These are phyloP conservation scores for Nomada ferruginata DNA, from an alignment of 2,888 invertebrate genomes.

Conservation along the genomic window DNA sequence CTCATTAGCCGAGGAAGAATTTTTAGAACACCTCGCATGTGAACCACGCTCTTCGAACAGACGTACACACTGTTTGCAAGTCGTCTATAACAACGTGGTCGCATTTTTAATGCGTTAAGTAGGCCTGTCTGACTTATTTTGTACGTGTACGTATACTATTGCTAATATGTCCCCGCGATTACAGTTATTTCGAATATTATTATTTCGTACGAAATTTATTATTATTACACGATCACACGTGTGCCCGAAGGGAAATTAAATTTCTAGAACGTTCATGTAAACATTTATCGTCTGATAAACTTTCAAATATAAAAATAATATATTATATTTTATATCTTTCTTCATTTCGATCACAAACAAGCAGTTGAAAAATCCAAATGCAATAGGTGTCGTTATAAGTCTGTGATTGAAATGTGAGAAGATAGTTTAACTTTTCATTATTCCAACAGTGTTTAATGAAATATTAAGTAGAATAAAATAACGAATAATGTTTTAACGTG, in stretches of 20 bases:
- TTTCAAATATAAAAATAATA: too few species aligned
- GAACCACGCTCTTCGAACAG: background rate
- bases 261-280: too few species aligned
- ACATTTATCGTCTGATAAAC: too few species aligned
- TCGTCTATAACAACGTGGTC: background rate
- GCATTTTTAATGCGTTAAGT: slow-evolving; percentile 33
- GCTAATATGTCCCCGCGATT: slow-evolving; percentile 28
- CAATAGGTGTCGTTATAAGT: too few species aligned
- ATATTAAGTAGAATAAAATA: background rate
- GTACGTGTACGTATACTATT: slow-evolving; percentile 26
- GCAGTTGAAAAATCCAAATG: too few species aligned
- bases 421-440: too few species aligned
- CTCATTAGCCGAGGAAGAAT: slow-evolving; percentile 29
- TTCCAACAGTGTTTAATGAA: background rate
- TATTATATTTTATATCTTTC: too few species aligned
- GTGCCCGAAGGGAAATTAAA: too few species aligned
- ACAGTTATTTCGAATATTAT: background rate
- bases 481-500: background rate
- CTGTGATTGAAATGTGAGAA: too few species aligned
- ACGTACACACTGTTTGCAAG: background rate
- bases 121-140: slow-evolving; percentile 51
- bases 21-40: slow-evolving; percentile 9
- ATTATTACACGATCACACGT: too few species aligned
- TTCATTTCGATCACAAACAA: too few species aligned
- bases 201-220: too few species aligned